Evolutionary conservation across 1,140 invertebrate species (phyloP).

Genomic region (Hylaeus volcanicus): DNA sequence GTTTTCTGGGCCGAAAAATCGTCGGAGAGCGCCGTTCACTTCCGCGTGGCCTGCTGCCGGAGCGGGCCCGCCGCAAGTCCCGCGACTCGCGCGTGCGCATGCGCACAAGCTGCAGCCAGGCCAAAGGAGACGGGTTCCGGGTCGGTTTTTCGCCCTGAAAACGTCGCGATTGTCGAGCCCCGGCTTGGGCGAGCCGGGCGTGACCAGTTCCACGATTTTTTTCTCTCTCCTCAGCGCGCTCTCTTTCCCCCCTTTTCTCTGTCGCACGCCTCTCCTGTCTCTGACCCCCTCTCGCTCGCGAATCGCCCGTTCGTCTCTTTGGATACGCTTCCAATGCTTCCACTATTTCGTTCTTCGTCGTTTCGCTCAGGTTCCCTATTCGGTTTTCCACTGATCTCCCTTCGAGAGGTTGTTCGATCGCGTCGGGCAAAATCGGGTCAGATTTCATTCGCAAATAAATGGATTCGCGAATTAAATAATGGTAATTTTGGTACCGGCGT

Average conservation of each 20-base stretch:
- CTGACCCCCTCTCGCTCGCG: neutral
- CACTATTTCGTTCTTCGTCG: too few relatives aligned
- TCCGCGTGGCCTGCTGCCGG: slow-evolving; percentile 67
- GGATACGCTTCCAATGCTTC: too few relatives aligned
- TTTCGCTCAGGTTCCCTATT: too few relatives aligned
- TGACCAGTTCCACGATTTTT: slow-evolving; percentile 62
- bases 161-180: slow-evolving; percentile 67
- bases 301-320: too few relatives aligned
- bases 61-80: slow-evolving; percentile 11
- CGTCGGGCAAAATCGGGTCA: too few relatives aligned
- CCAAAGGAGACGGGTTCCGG: slow-evolving; percentile 59
- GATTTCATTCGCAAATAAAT: too few relatives aligned
- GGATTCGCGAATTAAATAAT: too few relatives aligned
- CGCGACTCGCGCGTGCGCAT: neutral
- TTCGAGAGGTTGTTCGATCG: too few relatives aligned
- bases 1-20: slow-evolving; percentile 75
- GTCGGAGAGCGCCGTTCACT: slow-evolving; percentile 69
- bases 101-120: slow-evolving; percentile 27
- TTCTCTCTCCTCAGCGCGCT: slow-evolving; percentile 19
- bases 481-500: too few relatives aligned
- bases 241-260: slow-evolving; percentile 22
- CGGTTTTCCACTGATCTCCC: too few relatives aligned
- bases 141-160: slow-evolving; percentile 70
- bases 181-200: slow-evolving; percentile 57
- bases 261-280: slow-evolving; percentile 16